These are phyloP conservation scores for Lagorchestes hirsutus DNA, from an alignment of 2,797 vertebrate genomes.

Conservation along the genomic window DNA sequence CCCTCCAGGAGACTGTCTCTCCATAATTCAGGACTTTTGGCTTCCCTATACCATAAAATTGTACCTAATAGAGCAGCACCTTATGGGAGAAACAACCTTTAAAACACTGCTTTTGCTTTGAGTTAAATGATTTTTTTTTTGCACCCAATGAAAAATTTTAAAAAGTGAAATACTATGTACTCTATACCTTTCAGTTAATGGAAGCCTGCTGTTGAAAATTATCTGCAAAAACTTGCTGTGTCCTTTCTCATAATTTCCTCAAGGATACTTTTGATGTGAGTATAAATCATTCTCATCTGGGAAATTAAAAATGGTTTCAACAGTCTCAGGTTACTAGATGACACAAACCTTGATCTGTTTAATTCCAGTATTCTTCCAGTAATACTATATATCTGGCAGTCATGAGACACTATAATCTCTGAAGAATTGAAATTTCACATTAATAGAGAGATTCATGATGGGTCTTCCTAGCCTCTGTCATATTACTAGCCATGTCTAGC, in stretches of 20 bases:
- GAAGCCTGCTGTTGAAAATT: background rate
- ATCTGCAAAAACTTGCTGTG: background rate
- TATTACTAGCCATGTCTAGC: background rate
- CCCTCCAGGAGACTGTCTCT: background rate
- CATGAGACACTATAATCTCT: background rate
- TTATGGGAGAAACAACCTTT: background rate
- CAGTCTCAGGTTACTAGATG: background rate
- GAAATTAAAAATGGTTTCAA: background rate
- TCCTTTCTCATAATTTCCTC: background rate
- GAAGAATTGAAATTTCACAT: background rate
- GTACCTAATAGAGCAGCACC: background rate
- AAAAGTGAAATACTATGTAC: background rate
- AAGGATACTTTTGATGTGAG: background rate
- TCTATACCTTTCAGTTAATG: background rate
- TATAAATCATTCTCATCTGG: background rate
- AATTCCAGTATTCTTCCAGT: background rate
- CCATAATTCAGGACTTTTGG: background rate
- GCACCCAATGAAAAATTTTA: background rate
- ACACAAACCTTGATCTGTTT: background rate
- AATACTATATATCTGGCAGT: background rate
- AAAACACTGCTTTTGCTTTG: background rate
- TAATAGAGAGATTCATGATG: background rate
- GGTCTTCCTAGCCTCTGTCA: background rate
- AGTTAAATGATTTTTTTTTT: background rate
- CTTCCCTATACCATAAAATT: background rate